A percentile compares a stretch with the other conserved stretches of the same genome.
Conservation (phyloP, 2,797 vertebrate species). For the Pogonophryne albipinna region DNA sequence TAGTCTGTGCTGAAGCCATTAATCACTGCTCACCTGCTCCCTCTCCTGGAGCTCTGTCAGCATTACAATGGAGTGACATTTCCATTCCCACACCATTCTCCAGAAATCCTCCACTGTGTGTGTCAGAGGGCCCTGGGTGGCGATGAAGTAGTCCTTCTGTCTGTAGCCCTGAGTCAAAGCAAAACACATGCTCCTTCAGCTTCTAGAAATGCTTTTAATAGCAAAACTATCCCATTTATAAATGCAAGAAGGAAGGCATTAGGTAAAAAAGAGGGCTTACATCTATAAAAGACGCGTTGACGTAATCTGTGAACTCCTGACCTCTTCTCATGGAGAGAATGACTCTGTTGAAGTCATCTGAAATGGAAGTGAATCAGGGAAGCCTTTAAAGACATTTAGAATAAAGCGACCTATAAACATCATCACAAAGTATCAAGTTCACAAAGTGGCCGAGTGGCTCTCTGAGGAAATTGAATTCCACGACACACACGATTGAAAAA, state of each 20-base stretch:
- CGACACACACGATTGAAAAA: background rate
- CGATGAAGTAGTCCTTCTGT: conserved; percentile 98
- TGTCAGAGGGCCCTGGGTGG: conserved; percentile 93
- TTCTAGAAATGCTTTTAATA: background rate
- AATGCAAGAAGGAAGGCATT: background rate
- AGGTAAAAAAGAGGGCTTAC: conserved; percentile 78
- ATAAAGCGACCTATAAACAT: conserved; percentile 14
- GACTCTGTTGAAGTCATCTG: conserved; percentile 98
- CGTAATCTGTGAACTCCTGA: conserved; percentile 95
- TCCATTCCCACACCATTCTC: conserved; percentile 99
- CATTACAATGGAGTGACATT: conserved; percentile 97
- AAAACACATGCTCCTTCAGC: background rate
- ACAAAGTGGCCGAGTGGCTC: background rate
- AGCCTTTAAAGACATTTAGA: conserved; percentile 1
- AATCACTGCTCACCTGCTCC: conserved; percentile 89
- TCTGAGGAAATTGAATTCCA: background rate
- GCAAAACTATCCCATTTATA: background rate
- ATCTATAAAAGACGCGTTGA: conserved; percentile 98
- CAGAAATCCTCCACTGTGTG: conserved; percentile 98
- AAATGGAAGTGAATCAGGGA: conserved; percentile 27
- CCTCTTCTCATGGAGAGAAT: conserved; percentile 98
- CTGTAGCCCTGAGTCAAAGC: conserved; percentile 89
- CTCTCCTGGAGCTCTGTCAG: conserved; percentile 97
- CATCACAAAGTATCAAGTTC: background rate
- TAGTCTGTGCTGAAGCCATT: background rate